phyloP scores from a whole-genome alignment of 2,888 invertebrate species.

The Timema cristinae region DNA sequence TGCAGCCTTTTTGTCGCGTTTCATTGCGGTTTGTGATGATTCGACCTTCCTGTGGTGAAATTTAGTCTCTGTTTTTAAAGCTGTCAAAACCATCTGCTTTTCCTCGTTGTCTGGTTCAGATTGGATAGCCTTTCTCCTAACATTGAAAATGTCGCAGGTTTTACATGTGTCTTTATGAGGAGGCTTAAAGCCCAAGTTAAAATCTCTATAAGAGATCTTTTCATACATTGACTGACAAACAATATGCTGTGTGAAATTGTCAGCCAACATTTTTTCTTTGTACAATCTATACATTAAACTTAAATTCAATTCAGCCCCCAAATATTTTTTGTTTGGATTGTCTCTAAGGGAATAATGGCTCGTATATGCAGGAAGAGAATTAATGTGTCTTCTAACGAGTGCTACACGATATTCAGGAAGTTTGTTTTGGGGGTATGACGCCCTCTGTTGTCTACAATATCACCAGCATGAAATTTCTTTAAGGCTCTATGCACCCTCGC shows the following conservation, averaged over 20 bases:
- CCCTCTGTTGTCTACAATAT: conserved; percentile 5
- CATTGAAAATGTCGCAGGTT: background rate
- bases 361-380: conserved; percentile 10
- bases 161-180: conserved; percentile 13
- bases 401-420: conserved; percentile 1
- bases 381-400: conserved; percentile 1
- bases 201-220: background rate
- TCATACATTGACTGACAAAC: background rate
- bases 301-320: conserved; percentile 1
- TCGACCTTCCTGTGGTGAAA: background rate
- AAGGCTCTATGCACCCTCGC: conserved; percentile 9
- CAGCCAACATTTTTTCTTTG: conserved; percentile 12
- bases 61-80: too few relatives aligned
- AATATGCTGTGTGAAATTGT: background rate
- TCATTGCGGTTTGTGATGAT: background rate
- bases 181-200: background rate
- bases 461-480: background rate
- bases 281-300: conserved; percentile 6
- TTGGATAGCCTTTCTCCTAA: too few relatives aligned
- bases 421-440: conserved; percentile 7
- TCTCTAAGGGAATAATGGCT: conserved; percentile 4
- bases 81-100: too few relatives aligned
- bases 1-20: conserved; percentile 11
- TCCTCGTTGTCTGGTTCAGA: background rate
- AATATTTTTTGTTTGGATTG: conserved; percentile 12